These are phyloP conservation scores for Mylabris phalerata DNA, from an alignment of 1,140 invertebrate species.

Conservation along the genomic window DNA sequence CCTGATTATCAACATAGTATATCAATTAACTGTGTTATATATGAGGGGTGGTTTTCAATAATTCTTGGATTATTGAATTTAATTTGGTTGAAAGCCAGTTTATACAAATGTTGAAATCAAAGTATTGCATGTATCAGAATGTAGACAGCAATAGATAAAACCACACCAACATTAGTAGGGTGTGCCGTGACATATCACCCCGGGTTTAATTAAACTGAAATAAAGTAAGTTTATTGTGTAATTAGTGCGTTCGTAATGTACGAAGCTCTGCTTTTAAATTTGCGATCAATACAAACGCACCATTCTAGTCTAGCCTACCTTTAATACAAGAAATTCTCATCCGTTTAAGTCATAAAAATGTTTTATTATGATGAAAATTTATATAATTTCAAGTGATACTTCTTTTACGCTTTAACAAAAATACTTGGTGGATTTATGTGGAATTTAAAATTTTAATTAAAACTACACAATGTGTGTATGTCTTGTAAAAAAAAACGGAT, in stretches of 20 bases:
- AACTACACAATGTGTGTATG: too few relatives aligned
- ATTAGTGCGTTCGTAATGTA: constrained; percentile 14
- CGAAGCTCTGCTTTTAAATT: constrained; percentile 4
- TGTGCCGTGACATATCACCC: constrained; percentile 17
- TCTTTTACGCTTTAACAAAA: constrained; percentile 4
- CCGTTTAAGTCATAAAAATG: constrained; percentile 2
- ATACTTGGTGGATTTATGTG: constrained; percentile 2
- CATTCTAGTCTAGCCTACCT: not conserved
- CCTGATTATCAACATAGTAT: too few relatives aligned
- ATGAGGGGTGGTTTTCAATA: too few relatives aligned
- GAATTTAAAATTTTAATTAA: not conserved
- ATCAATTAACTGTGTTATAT: too few relatives aligned
- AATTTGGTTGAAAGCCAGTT: too few relatives aligned
- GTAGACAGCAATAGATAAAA: constrained; percentile 8
- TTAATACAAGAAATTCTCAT: constrained; percentile 7
- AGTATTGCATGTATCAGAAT: not conserved
- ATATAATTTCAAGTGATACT: constrained; percentile 6
- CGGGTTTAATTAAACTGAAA: constrained; percentile 16
- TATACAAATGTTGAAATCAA: too few relatives aligned
- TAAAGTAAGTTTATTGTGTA: constrained; percentile 19
- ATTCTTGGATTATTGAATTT: too few relatives aligned
- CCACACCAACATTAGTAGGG: constrained; percentile 13
- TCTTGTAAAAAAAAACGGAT: too few relatives aligned
- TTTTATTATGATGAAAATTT: constrained; percentile 17
- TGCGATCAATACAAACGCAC: constrained; percentile 1